These are phyloP conservation scores for Chloromyia formosa DNA, from an alignment of 2,888 invertebrate genomes.

Conservation along the genomic window DNA sequence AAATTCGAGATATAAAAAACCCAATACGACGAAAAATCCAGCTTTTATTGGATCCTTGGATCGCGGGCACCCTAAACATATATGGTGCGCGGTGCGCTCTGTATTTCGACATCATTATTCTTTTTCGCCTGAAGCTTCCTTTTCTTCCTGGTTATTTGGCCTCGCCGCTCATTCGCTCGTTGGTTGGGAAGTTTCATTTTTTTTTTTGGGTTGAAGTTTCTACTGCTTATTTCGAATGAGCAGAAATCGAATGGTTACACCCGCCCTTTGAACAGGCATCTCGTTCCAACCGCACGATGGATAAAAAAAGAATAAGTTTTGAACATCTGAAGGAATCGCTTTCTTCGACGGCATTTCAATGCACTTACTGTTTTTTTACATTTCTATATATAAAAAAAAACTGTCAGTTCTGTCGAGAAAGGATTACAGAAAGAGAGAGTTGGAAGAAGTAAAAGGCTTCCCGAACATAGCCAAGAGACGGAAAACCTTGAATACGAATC, in stretches of 20 bases:
- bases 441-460: no score
- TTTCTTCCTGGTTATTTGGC: constrained; percentile 17
- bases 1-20: constrained; percentile 15
- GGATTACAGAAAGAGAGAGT: no score
- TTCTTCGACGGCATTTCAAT: no score
- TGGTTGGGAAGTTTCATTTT: background rate
- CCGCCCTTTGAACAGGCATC: background rate
- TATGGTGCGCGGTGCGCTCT: background rate
- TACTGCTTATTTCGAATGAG: background rate
- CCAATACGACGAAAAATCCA: constrained; percentile 5
- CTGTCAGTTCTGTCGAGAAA: no score
- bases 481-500: no score
- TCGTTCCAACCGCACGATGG: background rate
- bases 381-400: no score
- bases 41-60: constrained; percentile 42
- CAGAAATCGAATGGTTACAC: constrained; percentile 25
- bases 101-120: constrained; percentile 31
- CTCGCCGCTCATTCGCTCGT: constrained; percentile 8
- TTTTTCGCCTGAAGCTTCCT: background rate
- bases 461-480: no score
- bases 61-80: constrained; percentile 1
- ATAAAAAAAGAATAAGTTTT: no score
- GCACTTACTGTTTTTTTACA: no score
- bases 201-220: no score
- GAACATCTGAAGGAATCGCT: no score